These are phyloP conservation scores for Spilarctia lutea DNA, from an alignment of 2,888 invertebrate genomes.

Conservation along the genomic window DNA sequence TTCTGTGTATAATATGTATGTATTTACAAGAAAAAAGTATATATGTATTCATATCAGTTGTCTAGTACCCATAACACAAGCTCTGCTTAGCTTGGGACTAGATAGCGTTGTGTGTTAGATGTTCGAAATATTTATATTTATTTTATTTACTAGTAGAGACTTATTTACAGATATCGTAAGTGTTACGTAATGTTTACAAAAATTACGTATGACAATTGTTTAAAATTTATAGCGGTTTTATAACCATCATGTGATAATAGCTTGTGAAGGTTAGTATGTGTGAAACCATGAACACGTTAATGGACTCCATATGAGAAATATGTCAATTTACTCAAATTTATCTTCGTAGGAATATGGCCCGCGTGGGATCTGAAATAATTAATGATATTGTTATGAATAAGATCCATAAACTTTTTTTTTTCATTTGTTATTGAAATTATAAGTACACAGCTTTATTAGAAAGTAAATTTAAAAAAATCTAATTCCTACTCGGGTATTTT, in stretches of 20 bases:
- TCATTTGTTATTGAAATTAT: not conserved
- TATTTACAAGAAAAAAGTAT: too few species aligned
- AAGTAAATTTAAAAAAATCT: too few species aligned
- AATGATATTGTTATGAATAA: too few species aligned
- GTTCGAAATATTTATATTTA: too few species aligned
- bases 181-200: not conserved
- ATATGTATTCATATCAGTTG: too few species aligned
- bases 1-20: too few species aligned
- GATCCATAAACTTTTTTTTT: not conserved
- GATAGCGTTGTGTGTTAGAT: too few species aligned
- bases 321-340: not conserved
- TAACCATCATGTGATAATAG: slow-evolving; percentile 6
- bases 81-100: too few species aligned
- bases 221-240: not conserved
- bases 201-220: slow-evolving; percentile 1
- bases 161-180: not conserved
- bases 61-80: too few species aligned
- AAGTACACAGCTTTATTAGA: too few species aligned
- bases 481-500: too few species aligned
- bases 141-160: not conserved
- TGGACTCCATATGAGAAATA: slow-evolving; percentile 11
- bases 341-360: not conserved
- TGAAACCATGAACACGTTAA: not conserved
- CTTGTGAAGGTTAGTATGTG: slow-evolving; percentile 2
- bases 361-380: slow-evolving; percentile 6